Evolutionary conservation across 2,888 invertebrate species (phyloP).

Genomic region (Neuroscelio doddi): DNA sequence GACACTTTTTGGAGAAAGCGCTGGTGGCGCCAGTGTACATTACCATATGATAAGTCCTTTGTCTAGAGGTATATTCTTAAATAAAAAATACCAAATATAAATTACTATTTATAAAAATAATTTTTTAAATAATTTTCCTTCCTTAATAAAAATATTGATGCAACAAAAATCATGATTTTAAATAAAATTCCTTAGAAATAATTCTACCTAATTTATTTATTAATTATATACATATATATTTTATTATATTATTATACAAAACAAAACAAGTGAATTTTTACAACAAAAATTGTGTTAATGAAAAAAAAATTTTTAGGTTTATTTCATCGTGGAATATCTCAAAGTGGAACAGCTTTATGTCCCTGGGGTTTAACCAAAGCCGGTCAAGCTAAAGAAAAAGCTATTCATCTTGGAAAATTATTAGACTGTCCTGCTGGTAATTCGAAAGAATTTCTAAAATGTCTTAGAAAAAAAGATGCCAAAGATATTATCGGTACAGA

Average conservation of each 20-base stretch:
- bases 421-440: constrained; percentile 76
- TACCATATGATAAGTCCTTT: constrained; percentile 80
- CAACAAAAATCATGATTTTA: no score
- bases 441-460: constrained; percentile 75
- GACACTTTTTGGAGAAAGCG: constrained; percentile 78
- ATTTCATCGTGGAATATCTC: constrained; percentile 82
- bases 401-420: constrained; percentile 76
- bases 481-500: constrained; percentile 79
- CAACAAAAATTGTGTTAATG: no score
- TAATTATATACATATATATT: no score
- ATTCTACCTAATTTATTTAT: no score
- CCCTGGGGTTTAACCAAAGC: constrained; percentile 79
- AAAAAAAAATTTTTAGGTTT: constrained; percentile 75
- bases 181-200: no score
- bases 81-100: not conserved
- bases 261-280: no score
- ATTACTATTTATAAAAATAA: no score
- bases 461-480: constrained; percentile 77
- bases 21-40: constrained; percentile 80
- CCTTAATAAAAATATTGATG: no score
- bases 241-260: no score
- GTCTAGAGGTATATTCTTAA: constrained; percentile 71
- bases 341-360: constrained; percentile 82
- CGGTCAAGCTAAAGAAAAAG: constrained; percentile 76
- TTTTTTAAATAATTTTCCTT: no score